Evolutionary conservation across 2,797 vertebrate genomes (phyloP), one percentile per base, ranked within the genome.

Genomic region (Luscinia megarhynchos): DNA sequence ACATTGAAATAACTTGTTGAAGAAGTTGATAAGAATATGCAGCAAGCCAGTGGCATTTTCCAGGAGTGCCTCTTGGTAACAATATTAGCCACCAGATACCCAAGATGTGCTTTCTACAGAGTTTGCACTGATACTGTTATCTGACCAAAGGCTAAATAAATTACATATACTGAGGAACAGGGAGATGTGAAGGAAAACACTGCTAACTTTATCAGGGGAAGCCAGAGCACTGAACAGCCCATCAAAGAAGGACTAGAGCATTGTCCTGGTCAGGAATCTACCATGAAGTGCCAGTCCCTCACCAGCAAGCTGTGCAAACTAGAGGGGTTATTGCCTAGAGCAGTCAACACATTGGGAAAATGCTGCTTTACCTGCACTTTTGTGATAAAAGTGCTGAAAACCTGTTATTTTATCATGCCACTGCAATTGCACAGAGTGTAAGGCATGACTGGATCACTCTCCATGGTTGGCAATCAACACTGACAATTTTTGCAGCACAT

Each of bases 11-110:
- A 84, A 78, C 11, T 78, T 74, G 23, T 55, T 62, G 41, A 45
- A 82, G 55, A 84, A 57, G 30, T 22, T 78, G 62, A 32, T 87
- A 81, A 51, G 72, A 64, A 36, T 46, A 50, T 20, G 20, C 20
- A 89, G 24, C 12, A 81, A 81, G 17, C 8, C 53, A 51, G 20
- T 11, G 40, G 10, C 30, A 55, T 27, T 46, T 69, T 4, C 36
- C 54, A 73, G 73, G 58, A 55, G 26, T 45, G 23, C 3, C 27
- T 12, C 59, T 69, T 73, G 20, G 6, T 76, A 10, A 51, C 34
- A 69, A 6, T 10, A 18, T 23, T 10, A 29, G 19, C 16, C 34
- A 30, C 19, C 0, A 1, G 23, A n/a, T 11, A 36, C 5, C 9
- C 22, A 69, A 59, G 20, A 55, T 11, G 6, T 11, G 13, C 3